Evolutionary conservation across 35 echinoderm and acorn worm genomes (phyloP).

Genomic region (Nesometra sesokonis): DNA sequence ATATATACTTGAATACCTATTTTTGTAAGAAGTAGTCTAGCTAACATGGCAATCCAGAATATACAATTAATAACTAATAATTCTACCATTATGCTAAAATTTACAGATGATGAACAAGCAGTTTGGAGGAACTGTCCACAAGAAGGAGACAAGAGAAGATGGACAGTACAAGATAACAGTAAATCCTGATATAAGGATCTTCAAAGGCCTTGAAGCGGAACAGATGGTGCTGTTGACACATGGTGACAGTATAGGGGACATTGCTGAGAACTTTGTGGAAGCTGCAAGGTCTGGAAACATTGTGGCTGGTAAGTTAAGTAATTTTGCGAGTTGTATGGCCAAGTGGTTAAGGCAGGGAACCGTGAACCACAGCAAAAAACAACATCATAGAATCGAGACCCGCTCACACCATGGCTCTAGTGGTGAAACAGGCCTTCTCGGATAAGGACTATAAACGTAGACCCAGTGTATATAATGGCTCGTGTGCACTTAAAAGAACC

Average conservation of each 20-base stretch:
- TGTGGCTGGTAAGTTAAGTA: constrained; percentile 48
- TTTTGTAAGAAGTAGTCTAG: no score
- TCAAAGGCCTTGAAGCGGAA: constrained; percentile 62
- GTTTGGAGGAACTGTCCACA: constrained; percentile 75
- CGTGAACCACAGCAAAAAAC: no score
- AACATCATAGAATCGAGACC: no score
- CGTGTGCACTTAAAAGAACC: no score
- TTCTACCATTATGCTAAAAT: background rate
- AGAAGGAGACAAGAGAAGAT: constrained; percentile 80
- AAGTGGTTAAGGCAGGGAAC: no score
- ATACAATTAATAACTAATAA: no score
- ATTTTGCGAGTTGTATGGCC: background rate
- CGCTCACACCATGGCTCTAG: no score
- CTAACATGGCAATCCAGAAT: no score
- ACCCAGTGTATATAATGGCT: no score
- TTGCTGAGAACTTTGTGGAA: constrained; percentile 72
- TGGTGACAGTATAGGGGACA: constrained; percentile 74
- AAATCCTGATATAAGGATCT: constrained; percentile 45
- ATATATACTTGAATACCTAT: no score
- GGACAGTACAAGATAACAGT: constrained; percentile 78
- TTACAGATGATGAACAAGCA: constrained; percentile 95
- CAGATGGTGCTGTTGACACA: constrained; percentile 85
- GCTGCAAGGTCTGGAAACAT: constrained; percentile 77
- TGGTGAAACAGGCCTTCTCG: no score
- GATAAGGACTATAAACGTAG: no score